A percentile compares a stretch with the other conserved stretches of the same genome.
These are phyloP conservation scores for Scaptomyza polygonia DNA, from an alignment of 2,888 invertebrate genomes.

Conservation along the genomic window DNA sequence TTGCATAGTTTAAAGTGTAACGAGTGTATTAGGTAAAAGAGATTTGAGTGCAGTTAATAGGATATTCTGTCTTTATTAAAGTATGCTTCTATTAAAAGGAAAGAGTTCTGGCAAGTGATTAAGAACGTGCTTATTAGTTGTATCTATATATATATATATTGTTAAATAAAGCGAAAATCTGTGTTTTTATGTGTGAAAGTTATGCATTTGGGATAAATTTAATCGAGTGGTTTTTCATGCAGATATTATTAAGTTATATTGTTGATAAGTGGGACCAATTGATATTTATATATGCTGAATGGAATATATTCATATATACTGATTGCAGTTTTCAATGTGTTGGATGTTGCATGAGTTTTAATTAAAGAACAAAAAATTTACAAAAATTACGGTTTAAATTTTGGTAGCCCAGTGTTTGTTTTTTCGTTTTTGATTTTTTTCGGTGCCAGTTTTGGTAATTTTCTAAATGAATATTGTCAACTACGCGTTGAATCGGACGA, in stretches of 20 bases:
- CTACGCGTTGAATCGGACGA: slow-evolving; percentile 41
- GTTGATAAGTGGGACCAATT: slow-evolving; percentile 37
- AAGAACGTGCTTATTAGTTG: slow-evolving; percentile 45
- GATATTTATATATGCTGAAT: too few relatives aligned
- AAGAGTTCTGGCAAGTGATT: slow-evolving; percentile 6
- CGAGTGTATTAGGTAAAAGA: slow-evolving; percentile 60
- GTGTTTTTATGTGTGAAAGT: slow-evolving; percentile 1
- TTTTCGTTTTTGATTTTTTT: neutral
- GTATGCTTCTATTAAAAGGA: slow-evolving; percentile 35
- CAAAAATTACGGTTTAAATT: slow-evolving; percentile 61
- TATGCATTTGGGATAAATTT: slow-evolving; percentile 44
- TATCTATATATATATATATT: slow-evolving; percentile 22
- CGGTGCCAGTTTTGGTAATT: slow-evolving; percentile 48
- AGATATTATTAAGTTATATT: slow-evolving; percentile 31
- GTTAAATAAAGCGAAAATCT: neutral
- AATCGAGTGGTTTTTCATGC: slow-evolving; percentile 43
- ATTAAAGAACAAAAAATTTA: slow-evolving; percentile 62
- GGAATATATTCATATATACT: too few relatives aligned
- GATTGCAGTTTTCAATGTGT: slow-evolving; percentile 72
- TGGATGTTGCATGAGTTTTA: slow-evolving; percentile 81
- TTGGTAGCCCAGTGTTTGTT: slow-evolving; percentile 50
- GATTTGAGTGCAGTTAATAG: slow-evolving; percentile 78
- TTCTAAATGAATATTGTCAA: slow-evolving; percentile 53
- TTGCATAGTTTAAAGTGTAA: slow-evolving; percentile 31
- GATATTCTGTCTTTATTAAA: slow-evolving; percentile 40